These are phyloP conservation scores for Neosilurus hyrtlii DNA, from an alignment of 2,797 vertebrate species.

Conservation along the genomic window DNA sequence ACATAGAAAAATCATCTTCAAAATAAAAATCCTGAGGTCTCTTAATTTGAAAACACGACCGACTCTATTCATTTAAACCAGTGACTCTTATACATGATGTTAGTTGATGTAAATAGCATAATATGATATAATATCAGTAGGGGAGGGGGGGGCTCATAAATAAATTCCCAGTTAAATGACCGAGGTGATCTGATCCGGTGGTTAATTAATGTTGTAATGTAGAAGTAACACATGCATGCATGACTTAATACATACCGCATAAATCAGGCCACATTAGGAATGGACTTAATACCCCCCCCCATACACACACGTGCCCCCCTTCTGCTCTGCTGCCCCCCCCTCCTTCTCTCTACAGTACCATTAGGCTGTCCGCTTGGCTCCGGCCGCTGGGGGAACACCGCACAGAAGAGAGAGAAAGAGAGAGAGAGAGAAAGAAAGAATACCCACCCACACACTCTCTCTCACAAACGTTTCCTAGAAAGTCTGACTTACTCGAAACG, in stretches of 20 bases:
- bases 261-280: neutral
- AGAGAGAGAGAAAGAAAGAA: neutral
- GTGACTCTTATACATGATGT: too few species aligned
- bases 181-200: neutral
- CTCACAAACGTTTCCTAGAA: slow-evolving; percentile 4
- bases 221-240: neutral
- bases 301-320: neutral
- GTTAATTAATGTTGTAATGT: neutral
- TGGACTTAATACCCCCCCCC: neutral
- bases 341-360: slow-evolving; percentile 33
- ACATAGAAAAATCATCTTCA: neutral
- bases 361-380: slow-evolving; percentile 49
- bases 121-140: too few species aligned
- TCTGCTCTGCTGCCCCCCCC: neutral
- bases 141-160: neutral
- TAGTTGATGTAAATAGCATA: too few species aligned
- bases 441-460: neutral
- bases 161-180: neutral
- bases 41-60: slow-evolving; percentile 29
- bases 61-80: neutral
- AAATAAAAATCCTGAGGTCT: slow-evolving; percentile 1
- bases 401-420: slow-evolving; percentile 29
- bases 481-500: slow-evolving; percentile 30
- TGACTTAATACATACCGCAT: neutral
- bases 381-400: slow-evolving; percentile 53